phyloP scores from a whole-genome alignment of 2,888 invertebrate species.

The Hermodice carunculata region DNA sequence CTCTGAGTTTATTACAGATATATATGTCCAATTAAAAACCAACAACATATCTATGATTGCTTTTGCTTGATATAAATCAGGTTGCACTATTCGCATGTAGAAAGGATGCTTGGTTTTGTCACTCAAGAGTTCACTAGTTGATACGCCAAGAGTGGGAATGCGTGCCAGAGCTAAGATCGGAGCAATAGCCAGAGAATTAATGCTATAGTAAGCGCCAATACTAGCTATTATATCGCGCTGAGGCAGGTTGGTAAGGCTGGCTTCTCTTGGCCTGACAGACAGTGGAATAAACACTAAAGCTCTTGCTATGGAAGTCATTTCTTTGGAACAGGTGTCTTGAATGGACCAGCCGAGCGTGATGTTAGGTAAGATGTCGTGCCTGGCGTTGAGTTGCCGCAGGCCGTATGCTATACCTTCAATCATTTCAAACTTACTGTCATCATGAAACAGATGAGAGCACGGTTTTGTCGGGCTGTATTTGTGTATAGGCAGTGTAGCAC shows the following conservation, averaged over 20 bases:
- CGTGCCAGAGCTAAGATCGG: too few species aligned
- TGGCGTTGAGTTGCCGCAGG: constrained; percentile 1
- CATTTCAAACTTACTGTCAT: too few species aligned
- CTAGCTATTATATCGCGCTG: too few species aligned
- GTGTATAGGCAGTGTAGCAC: constrained; percentile 43
- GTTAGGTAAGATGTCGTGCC: constrained; percentile 12
- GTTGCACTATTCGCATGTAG: constrained; percentile 16
- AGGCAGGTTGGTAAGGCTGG: too few species aligned
- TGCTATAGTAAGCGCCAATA: too few species aligned
- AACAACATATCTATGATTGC: constrained; percentile 48
- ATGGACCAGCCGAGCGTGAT: constrained; percentile 19
- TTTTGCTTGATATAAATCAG: constrained; percentile 27
- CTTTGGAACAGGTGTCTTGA: constrained; percentile 20
- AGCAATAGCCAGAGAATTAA: too few species aligned
- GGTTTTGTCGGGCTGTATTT: constrained; percentile 23
- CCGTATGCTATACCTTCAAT: constrained; percentile 21
- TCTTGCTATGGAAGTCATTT: too few species aligned
- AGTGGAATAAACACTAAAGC: too few species aligned
- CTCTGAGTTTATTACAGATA: constrained; percentile 81
- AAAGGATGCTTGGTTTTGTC: too few species aligned
- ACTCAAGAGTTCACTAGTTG: constrained; percentile 23
- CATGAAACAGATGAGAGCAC: too few species aligned
- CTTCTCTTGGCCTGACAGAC: too few species aligned
- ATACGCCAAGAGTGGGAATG: too few species aligned
- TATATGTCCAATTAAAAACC: constrained; percentile 79